phyloP scores from a whole-genome alignment of 2,113 vertebrate species.

The Oxyura jamaicensis region DNA sequence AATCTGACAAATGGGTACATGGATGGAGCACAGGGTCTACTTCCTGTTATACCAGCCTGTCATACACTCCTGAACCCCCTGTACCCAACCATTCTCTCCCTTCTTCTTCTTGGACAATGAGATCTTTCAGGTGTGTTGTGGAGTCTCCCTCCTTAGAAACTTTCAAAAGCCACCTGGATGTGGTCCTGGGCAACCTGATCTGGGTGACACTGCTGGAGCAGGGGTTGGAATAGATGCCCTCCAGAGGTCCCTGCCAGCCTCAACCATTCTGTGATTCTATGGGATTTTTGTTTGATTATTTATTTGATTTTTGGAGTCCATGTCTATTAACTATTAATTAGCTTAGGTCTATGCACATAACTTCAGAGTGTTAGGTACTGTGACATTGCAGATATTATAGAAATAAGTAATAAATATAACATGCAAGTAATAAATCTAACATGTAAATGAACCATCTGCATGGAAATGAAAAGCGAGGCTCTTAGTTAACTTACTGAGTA shows the following conservation, averaged over 20 bases:
- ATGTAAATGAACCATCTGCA: conserved; percentile 30
- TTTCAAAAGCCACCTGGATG: no score
- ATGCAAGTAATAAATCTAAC: conserved; percentile 6
- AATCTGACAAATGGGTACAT: neutral
- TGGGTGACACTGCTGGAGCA: no score
- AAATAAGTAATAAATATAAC: conserved; percentile 31
- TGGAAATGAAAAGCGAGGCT: conserved; percentile 23
- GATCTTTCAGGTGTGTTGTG: neutral
- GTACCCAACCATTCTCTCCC: neutral
- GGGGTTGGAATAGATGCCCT: no score
- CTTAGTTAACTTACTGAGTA: conserved; percentile 32
- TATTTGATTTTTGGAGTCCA: neutral
- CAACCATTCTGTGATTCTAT: no score
- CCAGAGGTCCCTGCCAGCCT: no score
- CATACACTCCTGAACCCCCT: neutral
- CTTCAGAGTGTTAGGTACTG: neutral
- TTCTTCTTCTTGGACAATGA: neutral
- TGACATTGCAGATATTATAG: conserved; percentile 12
- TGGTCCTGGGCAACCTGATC: no score
- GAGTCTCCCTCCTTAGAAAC: no score
- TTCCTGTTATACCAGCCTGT: neutral
- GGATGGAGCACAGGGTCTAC: neutral
- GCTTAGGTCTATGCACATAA: neutral
- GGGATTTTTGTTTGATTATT: no score
- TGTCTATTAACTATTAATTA: neutral